These are phyloP conservation scores for Nasonia vitripennis DNA, from an alignment of 1,140 invertebrate species.

Conservation along the genomic window DNA sequence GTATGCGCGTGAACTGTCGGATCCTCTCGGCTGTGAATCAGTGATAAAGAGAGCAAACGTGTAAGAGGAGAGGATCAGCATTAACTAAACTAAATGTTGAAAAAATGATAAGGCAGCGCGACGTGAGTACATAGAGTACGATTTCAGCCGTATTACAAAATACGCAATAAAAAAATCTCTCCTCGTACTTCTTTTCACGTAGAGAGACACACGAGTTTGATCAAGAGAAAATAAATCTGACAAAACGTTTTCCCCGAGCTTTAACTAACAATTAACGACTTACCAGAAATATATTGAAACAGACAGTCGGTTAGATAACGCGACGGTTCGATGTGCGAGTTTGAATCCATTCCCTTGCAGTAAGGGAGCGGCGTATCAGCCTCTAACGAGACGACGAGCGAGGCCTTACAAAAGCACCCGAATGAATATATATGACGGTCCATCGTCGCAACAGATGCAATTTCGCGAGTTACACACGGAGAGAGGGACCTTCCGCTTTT, in stretches of 20 bases:
- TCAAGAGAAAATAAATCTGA: neutral
- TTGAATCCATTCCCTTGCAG: conserved; percentile 14
- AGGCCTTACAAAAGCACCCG: conserved; percentile 56
- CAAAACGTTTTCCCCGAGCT: neutral
- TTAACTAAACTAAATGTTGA: conserved; percentile 42
- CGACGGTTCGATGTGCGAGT: too few species aligned
- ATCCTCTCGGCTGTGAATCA: conserved; percentile 28
- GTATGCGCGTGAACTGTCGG: neutral
- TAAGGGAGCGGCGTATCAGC: neutral
- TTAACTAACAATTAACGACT: conserved; percentile 4
- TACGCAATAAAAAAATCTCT: conserved; percentile 15
- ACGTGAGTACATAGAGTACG: conserved; percentile 22
- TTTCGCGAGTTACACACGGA: conserved; percentile 58
- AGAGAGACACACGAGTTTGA: neutral
- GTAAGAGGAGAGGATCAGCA: conserved; percentile 14
- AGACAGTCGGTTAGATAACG: conserved; percentile 16
- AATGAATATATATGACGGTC: conserved; percentile 43
- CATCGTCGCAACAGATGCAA: conserved; percentile 62
- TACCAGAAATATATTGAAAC: conserved; percentile 8
- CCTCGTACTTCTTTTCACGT: neutral
- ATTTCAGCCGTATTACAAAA: conserved; percentile 37
- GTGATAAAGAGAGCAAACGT: conserved; percentile 17
- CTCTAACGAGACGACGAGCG: conserved; percentile 12
- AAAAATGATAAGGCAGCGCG: conserved; percentile 12
- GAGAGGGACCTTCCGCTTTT: conserved; percentile 53